These are phyloP conservation scores for Eremobia ochroleuca DNA, from an alignment of 2,888 invertebrate genomes.

Conservation along the genomic window DNA sequence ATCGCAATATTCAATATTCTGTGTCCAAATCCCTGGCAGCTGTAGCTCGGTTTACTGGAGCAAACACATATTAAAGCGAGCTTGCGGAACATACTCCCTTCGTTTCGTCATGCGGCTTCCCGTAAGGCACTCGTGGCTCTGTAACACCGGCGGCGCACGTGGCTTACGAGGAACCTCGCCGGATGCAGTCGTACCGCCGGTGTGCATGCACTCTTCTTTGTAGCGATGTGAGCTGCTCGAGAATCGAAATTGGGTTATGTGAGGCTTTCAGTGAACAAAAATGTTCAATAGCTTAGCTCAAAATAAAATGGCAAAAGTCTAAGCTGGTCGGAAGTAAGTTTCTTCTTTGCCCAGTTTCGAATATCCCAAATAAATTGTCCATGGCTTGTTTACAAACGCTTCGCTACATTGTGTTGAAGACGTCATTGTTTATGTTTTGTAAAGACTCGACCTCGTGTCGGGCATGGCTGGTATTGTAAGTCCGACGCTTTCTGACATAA, in stretches of 20 bases:
- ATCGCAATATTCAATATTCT: conserved; percentile 28
- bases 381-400: conserved; percentile 19
- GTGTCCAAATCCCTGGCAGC: neutral
- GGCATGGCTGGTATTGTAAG: conserved; percentile 22
- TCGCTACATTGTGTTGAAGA: conserved; percentile 26
- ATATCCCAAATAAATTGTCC: conserved; percentile 14
- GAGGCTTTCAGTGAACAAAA: neutral
- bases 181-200: neutral
- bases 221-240: conserved; percentile 10
- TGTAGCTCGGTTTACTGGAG: conserved; percentile 2
- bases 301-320: conserved; percentile 6
- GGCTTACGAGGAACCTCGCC: conserved; percentile 3
- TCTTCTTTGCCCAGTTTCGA: neutral
- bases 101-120: conserved; percentile 9
- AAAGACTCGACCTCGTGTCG: conserved; percentile 33
- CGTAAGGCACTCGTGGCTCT: conserved; percentile 21
- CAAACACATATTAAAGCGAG: conserved; percentile 27
- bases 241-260: neutral
- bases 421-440: conserved; percentile 42
- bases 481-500: conserved; percentile 41
- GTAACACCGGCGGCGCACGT: neutral
- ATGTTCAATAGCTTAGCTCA: neutral
- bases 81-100: neutral
- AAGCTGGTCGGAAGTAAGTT: conserved; percentile 2
- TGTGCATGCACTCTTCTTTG: neutral